Conservation (phyloP, 2,797 vertebrate genomes). For the Pogoniulus pusillus region DNA sequence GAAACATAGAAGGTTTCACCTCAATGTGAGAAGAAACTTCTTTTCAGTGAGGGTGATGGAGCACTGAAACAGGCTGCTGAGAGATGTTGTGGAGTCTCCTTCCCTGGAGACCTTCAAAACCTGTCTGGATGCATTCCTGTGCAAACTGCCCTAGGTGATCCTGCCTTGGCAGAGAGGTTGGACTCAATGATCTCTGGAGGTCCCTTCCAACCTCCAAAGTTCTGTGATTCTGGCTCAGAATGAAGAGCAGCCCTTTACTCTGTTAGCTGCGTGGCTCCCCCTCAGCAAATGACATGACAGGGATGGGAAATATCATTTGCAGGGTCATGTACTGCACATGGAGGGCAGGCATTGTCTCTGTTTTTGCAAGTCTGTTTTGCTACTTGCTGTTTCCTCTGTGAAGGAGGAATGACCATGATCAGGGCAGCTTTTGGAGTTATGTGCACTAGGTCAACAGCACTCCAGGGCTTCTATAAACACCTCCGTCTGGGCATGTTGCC, state of each 20-base stretch:
- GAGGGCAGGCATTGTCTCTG: not conserved
- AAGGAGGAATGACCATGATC: not conserved
- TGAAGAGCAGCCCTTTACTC: not conserved
- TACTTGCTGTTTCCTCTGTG: fast-evolving
- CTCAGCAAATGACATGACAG: not conserved
- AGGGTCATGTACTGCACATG: not conserved
- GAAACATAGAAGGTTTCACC: too few species aligned
- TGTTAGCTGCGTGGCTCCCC: not conserved
- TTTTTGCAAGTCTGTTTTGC: not conserved
- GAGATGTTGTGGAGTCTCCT: too few species aligned
- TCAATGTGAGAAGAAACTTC: too few species aligned
- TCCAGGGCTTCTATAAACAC: not conserved
- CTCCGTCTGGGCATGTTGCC: not conserved
- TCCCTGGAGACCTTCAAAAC: too few species aligned
- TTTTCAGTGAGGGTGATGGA: too few species aligned
- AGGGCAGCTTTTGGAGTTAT: not conserved
- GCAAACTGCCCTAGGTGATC: too few species aligned
- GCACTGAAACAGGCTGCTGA: too few species aligned
- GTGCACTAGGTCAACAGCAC: not conserved
- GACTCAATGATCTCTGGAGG: too few species aligned
- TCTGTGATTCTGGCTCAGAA: too few species aligned
- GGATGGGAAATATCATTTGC: not conserved
- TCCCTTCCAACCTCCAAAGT: too few species aligned
- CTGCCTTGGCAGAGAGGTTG: too few species aligned
- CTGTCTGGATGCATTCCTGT: too few species aligned